A percentile compares a stretch with the other conserved stretches of the same genome.
Evolutionary conservation across 2,797 vertebrate species (phyloP).

Genomic region (Neostethus bicornis): DNA sequence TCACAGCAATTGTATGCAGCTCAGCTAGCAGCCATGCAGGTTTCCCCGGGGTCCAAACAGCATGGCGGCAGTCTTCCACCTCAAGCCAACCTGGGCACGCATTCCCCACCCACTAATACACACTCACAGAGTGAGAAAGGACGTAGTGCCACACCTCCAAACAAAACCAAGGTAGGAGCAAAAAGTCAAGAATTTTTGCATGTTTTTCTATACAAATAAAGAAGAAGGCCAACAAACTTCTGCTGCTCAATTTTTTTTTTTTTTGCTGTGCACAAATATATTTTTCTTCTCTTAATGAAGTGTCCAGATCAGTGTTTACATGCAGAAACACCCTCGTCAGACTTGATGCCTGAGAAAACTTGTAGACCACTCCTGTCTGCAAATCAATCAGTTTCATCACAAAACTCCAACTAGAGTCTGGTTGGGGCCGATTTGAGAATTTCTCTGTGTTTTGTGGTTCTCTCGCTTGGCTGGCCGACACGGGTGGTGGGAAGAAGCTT

Average conservation of each 20-base stretch:
- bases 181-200: not conserved
- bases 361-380: constrained; percentile 11
- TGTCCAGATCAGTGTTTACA: not conserved
- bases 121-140: constrained; percentile 91
- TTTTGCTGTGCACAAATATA: not conserved
- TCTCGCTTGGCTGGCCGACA: constrained; percentile 63
- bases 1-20: constrained; percentile 96
- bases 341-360: not conserved
- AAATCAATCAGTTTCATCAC: constrained; percentile 51
- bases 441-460: constrained; percentile 53
- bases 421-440: constrained; percentile 23
- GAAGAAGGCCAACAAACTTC: not conserved
- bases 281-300: not conserved
- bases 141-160: constrained; percentile 87
- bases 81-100: constrained; percentile 89
- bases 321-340: not conserved
- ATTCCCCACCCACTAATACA: constrained; percentile 91
- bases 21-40: constrained; percentile 98
- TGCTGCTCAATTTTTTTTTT: not conserved
- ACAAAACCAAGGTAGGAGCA: constrained; percentile 91
- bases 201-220: constrained; percentile 9
- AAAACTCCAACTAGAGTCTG: constrained; percentile 49
- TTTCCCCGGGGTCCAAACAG: constrained; percentile 95
- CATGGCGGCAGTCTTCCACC: constrained; percentile 83
- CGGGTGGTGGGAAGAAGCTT: constrained; percentile 36